A percentile compares a stretch with the other conserved stretches of the same genome.
Evolutionary conservation across 2,113 vertebrate genomes (phyloP).

Genomic region (Blennius ocellaris): DNA sequence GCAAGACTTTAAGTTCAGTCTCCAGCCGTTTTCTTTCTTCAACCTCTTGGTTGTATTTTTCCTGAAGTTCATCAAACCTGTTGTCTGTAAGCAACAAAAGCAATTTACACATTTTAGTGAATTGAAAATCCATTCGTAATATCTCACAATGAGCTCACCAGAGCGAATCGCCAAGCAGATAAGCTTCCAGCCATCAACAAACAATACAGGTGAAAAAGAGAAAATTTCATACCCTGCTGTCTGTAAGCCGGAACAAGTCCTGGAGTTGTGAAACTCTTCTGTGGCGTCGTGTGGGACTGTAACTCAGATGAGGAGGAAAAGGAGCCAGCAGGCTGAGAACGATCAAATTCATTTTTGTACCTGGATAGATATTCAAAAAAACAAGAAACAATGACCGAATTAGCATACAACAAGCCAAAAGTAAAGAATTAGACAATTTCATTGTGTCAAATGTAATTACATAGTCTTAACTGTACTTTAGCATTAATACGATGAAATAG

Average conservation of each 20-base stretch:
- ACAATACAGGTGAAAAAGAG: neutral
- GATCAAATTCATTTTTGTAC: slow-evolving; percentile 90
- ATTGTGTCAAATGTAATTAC: neutral
- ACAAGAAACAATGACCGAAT: slow-evolving; percentile 17
- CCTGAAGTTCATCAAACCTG: slow-evolving; percentile 87
- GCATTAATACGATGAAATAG: neutral
- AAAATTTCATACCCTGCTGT: slow-evolving; percentile 80
- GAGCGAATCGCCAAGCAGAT: neutral
- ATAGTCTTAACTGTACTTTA: too few relatives aligned
- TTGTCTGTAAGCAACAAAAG: slow-evolving; percentile 78
- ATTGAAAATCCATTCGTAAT: neutral
- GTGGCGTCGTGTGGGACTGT: slow-evolving; percentile 83
- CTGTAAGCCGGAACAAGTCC: slow-evolving; percentile 76
- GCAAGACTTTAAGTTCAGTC: slow-evolving; percentile 85
- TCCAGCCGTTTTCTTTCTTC: slow-evolving; percentile 90
- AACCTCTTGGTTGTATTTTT: slow-evolving; percentile 90
- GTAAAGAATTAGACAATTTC: neutral
- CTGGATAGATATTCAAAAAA: slow-evolving; percentile 72
- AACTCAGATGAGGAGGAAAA: slow-evolving; percentile 75
- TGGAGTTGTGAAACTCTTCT: slow-evolving; percentile 80
- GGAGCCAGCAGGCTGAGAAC: slow-evolving; percentile 78
- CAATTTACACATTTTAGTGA: slow-evolving; percentile 4
- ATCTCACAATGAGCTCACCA: too few relatives aligned
- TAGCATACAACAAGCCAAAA: neutral
- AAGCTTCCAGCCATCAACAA: neutral